phyloP scores from a whole-genome alignment of 2,888 invertebrate species.

The Caenorhabditis macrosperma region DNA sequence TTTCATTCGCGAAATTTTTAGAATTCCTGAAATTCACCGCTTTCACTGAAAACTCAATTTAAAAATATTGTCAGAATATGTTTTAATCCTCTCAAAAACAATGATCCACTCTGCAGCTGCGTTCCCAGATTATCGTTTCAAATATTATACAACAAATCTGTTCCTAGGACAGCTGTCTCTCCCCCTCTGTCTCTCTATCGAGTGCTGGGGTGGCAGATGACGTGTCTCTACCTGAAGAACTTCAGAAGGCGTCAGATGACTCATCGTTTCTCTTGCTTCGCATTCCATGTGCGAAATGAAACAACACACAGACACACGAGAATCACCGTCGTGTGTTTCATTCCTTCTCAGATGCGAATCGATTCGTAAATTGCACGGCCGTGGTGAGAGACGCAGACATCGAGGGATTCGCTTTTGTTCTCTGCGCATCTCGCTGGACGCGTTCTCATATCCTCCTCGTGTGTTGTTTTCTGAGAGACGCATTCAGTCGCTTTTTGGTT shows the following conservation, averaged over 20 bases:
- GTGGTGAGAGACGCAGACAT: neutral
- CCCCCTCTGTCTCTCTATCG: too few relatives aligned
- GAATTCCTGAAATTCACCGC: too few relatives aligned
- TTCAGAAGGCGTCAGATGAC: neutral
- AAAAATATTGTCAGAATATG: too few relatives aligned
- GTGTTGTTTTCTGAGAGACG: constrained; percentile 17
- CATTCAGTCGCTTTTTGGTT: constrained; percentile 14
- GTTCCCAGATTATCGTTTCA: too few relatives aligned
- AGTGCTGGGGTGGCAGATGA: too few relatives aligned
- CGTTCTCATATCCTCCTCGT: neutral
- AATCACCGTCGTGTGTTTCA: neutral
- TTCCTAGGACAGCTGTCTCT: too few relatives aligned
- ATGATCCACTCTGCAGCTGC: too few relatives aligned
- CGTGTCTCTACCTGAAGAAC: neutral
- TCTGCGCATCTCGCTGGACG: constrained; percentile 8
- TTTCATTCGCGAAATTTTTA: too few relatives aligned
- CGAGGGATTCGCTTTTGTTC: neutral
- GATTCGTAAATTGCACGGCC: neutral
- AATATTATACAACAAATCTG: too few relatives aligned
- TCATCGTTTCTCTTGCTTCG: neutral
- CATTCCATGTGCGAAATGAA: neutral
- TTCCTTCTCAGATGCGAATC: neutral
- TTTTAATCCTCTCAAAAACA: too few relatives aligned
- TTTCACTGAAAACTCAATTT: too few relatives aligned
- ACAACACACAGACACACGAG: neutral